Percentiles rank a stretch among this genome's conserved stretches.
These are phyloP conservation scores for Pristionchus mayeri DNA, from an alignment of 2,888 invertebrate genomes.

Conservation along the genomic window DNA sequence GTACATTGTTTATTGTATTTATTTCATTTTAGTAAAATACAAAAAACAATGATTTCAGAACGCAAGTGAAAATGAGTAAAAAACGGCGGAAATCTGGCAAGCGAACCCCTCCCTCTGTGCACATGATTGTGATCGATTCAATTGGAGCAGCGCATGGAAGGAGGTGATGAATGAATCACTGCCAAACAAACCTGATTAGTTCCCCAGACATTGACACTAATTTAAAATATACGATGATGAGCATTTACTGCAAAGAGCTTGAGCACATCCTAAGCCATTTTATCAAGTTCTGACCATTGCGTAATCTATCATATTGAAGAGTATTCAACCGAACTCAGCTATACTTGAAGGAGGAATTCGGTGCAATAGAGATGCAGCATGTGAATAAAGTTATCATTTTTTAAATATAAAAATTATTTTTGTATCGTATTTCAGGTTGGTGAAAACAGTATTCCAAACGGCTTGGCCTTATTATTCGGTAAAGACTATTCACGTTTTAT, in stretches of 20 bases:
- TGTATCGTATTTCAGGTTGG: background rate
- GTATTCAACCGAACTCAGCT: background rate
- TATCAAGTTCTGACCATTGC: background rate
- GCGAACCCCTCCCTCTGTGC: background rate
- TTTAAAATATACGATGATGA: no score
- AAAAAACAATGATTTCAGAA: no score
- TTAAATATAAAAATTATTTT: background rate
- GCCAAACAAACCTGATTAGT: no score
- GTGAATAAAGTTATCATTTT: background rate
- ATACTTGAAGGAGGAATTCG: background rate
- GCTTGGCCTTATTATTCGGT: background rate
- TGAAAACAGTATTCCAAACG: background rate
- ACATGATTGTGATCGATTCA: background rate
- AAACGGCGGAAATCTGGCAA: no score
- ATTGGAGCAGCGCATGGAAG: background rate
- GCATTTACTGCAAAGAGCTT: background rate
- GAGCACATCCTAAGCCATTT: background rate
- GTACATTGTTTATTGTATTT: no score
- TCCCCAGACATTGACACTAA: no score
- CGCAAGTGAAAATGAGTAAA: no score
- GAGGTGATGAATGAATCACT: background rate
- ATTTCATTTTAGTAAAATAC: no score
- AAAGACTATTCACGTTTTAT: background rate
- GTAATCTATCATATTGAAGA: background rate
- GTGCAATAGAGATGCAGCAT: background rate